phyloP scores from a whole-genome alignment of 2,113 vertebrate species.

The Calonectris borealis region DNA sequence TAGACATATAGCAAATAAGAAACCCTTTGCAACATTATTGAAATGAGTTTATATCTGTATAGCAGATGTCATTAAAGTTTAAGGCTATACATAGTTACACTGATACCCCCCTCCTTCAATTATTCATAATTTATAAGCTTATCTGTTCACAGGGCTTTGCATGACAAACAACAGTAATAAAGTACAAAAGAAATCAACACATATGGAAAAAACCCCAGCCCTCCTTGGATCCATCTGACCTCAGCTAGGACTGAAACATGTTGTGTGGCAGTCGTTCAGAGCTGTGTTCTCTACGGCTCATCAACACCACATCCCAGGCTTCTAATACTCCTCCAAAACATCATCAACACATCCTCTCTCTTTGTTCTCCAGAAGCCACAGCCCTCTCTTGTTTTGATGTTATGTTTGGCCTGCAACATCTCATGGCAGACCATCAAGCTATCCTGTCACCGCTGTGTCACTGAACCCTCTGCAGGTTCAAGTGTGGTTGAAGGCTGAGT shows the following conservation, averaged over 20 bases:
- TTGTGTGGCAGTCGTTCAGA: neutral
- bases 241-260: neutral
- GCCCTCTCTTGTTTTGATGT: neutral
- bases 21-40: neutral
- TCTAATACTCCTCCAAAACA: neutral
- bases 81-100: neutral
- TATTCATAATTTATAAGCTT: neutral
- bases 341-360: neutral
- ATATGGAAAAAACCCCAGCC: accelerated
- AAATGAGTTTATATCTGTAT: neutral
- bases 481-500: neutral
- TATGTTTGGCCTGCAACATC: neutral
- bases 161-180: neutral
- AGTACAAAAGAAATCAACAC: neutral
- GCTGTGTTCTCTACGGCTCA: neutral
- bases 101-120: neutral
- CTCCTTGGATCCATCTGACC: neutral
- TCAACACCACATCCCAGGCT: neutral
- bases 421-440: neutral
- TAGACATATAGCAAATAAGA: neutral
- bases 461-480: neutral
- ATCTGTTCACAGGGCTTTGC: neutral
- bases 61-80: neutral
- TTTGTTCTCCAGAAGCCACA: neutral
- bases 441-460: neutral